Evolutionary conservation across 2,797 vertebrate species (phyloP), one percentile per base, ranked within the genome.

Genomic region (Taenioides sp.): DNA sequence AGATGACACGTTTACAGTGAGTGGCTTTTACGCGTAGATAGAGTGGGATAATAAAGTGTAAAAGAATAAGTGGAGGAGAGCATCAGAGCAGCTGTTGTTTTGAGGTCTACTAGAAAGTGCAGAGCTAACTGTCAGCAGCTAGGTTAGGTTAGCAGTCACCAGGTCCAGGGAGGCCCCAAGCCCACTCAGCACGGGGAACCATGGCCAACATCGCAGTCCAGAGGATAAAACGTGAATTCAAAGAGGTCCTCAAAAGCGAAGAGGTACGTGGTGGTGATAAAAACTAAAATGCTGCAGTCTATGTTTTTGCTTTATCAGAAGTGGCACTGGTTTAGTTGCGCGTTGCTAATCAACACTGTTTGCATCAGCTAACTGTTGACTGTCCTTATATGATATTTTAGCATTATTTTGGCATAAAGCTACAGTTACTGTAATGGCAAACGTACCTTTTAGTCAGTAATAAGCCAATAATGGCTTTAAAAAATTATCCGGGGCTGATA

Each of bases 181-280:
- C 84, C 87, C 84, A 88, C 87, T 77, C 74, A 85, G 81, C 81
- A 84, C 83, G 79, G 88, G 87, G 80, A 84, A 87, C 71, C 93
- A 98, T 98, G 97, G 96, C 97, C 82, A 98, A 98, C 93, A 98
- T 99, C 92, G 97, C 97, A 80, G 97, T 98, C 81, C 97, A 98
- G 93, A 96, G 97, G 93, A 99, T 99, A 95, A 99, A 98, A 95
- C 95, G 97, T 86, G 97, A 99, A 93, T 98, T 99, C 92, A 99
- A 98, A 94, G 97, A 99, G 93, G 97, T 98, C 90, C 93, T 98
- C 76, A 99, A 98, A 91, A 99, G 97, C 81, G 97, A 98, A 93
- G 97, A 99, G 97, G 97, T 98, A 74, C 91, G 91, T 85, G 47
- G 60, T 61, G 62, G 54, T 9, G 61, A 20, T 28, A 73, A 60